Evolutionary conservation across 2,113 vertebrate species (phyloP).

Genomic region (Oenanthe oenanthe): DNA sequence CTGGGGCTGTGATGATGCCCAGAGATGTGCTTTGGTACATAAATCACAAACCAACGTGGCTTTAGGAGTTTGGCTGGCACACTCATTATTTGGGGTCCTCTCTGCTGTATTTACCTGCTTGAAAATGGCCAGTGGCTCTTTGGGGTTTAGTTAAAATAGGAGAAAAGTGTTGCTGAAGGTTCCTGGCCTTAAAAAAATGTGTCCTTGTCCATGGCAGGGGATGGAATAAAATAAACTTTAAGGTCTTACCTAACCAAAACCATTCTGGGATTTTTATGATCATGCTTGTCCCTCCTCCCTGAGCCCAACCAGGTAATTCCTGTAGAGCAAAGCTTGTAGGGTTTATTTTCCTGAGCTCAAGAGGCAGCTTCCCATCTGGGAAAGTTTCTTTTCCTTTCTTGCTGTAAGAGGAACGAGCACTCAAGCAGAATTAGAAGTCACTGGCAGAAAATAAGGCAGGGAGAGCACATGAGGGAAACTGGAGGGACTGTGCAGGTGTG

Average conservation of each 20-base stretch:
- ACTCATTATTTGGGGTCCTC: not conserved
- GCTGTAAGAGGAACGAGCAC: not conserved
- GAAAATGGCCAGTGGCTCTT: not conserved
- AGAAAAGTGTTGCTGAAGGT: not conserved
- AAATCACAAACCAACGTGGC: not conserved
- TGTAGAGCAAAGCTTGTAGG: not conserved
- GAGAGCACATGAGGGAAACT: not conserved
- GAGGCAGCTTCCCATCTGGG: not conserved
- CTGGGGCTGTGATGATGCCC: not conserved
- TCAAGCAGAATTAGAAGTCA: not conserved
- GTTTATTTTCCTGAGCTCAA: not conserved
- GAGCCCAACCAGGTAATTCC: not conserved
- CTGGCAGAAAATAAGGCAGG: not conserved
- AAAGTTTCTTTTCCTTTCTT: not conserved
- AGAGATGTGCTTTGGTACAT: not conserved
- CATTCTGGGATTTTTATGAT: not conserved
- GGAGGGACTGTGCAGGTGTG: not conserved
- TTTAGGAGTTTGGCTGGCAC: not conserved
- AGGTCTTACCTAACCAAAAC: not conserved
- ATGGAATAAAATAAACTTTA: not conserved
- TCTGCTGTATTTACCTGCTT: not conserved
- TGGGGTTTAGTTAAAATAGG: not conserved
- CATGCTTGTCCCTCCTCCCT: not conserved
- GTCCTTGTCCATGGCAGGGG: not conserved
- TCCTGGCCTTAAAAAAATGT: not conserved